Conservation (phyloP, 1,140 invertebrate species). For the Doryteuthis pealeii region DNA sequence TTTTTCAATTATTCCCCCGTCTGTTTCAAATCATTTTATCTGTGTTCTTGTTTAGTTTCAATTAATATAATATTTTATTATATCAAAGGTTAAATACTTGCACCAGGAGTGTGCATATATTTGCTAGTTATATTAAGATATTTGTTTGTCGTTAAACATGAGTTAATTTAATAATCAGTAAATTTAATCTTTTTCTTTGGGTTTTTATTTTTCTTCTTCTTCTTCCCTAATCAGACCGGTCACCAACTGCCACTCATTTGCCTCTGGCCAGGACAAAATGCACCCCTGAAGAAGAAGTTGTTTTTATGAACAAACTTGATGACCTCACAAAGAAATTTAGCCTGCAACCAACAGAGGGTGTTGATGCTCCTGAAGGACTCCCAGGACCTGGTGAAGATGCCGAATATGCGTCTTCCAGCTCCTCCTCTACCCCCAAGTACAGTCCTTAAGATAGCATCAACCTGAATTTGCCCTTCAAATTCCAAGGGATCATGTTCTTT, state of each 20-base stretch:
- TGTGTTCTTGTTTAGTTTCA: too few species aligned
- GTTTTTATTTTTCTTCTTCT: conserved; percentile 14
- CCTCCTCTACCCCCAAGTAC: not conserved
- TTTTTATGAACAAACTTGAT: conserved; percentile 44
- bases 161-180: not conserved
- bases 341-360: not conserved
- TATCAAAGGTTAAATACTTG: too few species aligned
- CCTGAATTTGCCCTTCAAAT: not conserved
- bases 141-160: too few species aligned
- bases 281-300: conserved; percentile 33
- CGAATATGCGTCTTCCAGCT: conserved; percentile 2
- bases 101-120: too few species aligned
- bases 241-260: conserved; percentile 46
- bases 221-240: conserved; percentile 40
- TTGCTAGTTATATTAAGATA: too few species aligned
- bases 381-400: not conserved
- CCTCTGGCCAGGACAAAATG: conserved; percentile 55
- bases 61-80: too few species aligned
- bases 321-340: conserved; percentile 32
- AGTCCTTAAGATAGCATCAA: not conserved
- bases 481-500: not conserved
- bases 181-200: not conserved
- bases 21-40: too few species aligned
- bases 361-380: not conserved
- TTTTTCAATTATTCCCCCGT: too few species aligned